phyloP scores from a whole-genome alignment of 2,888 invertebrate species.

The Pogonocherus hispidulus region DNA sequence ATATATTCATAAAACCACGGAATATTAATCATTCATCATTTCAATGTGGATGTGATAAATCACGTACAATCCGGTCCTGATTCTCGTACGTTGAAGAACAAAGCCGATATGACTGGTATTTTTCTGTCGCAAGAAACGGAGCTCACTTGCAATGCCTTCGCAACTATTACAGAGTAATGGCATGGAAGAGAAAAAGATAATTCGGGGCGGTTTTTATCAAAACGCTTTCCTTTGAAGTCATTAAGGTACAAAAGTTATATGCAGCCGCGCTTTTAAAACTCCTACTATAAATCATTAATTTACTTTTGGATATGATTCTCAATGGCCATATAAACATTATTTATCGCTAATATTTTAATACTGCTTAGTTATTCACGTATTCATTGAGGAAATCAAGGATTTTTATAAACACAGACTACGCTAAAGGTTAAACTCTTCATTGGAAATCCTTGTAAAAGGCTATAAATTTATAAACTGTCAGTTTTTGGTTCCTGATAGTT shows the following conservation, averaged over 20 bases:
- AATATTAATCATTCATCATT: neutral
- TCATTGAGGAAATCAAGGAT: too few species aligned
- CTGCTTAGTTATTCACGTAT: neutral
- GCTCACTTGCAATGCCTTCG: constrained; percentile 37
- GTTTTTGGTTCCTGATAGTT: too few species aligned
- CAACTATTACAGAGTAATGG: constrained; percentile 40
- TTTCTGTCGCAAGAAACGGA: constrained; percentile 3
- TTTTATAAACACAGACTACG: too few species aligned
- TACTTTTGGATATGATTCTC: neutral
- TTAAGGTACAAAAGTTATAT: constrained; percentile 23
- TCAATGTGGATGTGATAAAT: neutral
- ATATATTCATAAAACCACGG: too few species aligned
- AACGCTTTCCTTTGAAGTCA: constrained; percentile 32
- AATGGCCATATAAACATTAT: neutral
- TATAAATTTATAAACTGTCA: too few species aligned
- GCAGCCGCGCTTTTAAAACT: neutral
- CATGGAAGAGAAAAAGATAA: constrained; percentile 41
- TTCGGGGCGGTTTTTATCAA: constrained; percentile 37
- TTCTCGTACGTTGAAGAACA: neutral
- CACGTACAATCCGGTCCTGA: neutral
- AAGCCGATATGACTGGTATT: constrained; percentile 9
- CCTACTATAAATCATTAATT: constrained; percentile 40
- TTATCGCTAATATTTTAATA: too few species aligned
- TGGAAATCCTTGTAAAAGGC: too few species aligned
- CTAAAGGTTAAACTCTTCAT: too few species aligned